Percentiles rank a stretch among this genome's conserved stretches.
These are phyloP conservation scores for Atta texana DNA, from an alignment of 1,140 invertebrate species.

Conservation along the genomic window DNA sequence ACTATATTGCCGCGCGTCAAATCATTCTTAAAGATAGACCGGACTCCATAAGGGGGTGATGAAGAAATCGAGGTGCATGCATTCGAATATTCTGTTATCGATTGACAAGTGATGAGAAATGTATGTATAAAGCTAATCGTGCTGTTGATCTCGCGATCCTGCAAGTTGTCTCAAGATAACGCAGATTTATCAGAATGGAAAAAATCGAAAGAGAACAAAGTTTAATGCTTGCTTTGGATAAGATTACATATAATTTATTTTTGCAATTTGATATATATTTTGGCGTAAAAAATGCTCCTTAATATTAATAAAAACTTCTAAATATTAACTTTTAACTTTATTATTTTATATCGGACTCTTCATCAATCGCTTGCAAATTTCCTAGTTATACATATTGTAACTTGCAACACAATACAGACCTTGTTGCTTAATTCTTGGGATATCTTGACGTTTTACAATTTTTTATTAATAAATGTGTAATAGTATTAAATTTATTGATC, in stretches of 20 bases:
- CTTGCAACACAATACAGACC: neutral
- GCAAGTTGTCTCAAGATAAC: neutral
- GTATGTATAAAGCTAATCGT: neutral
- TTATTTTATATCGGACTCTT: neutral
- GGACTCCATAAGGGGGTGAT: neutral
- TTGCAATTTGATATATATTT: neutral
- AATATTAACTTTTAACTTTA: neutral
- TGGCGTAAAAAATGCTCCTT: neutral
- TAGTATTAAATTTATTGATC: no score
- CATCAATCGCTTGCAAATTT: neutral
- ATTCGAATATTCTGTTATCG: slow-evolving; percentile 38
- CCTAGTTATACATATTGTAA: neutral
- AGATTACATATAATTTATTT: neutral
- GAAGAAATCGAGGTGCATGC: neutral
- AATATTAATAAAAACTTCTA: neutral
- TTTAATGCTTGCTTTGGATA: neutral
- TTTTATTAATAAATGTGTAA: no score
- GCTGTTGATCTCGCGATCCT: neutral
- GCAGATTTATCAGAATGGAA: neutral
- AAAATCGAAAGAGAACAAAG: neutral
- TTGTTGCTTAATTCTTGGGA: no score
- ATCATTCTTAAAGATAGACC: neutral
- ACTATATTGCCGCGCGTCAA: slow-evolving; percentile 28
- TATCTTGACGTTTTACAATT: no score
- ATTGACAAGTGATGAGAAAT: slow-evolving; percentile 52